Conservation (phyloP, 2,888 invertebrate species). For the Tetragonisca angustula region DNA sequence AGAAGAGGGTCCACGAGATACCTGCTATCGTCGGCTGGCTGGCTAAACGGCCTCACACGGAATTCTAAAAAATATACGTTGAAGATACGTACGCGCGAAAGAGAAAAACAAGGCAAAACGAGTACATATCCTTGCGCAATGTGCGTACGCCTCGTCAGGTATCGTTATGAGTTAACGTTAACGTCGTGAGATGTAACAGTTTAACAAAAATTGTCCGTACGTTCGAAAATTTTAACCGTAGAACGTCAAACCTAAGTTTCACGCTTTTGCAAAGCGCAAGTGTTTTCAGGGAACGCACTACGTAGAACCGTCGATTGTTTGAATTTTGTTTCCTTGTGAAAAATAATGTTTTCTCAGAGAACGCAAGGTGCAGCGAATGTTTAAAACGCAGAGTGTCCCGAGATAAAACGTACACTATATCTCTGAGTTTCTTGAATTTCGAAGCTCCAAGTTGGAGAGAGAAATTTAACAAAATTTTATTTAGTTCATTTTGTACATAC, state of each 20-base stretch:
- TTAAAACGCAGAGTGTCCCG: neutral
- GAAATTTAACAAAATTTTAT: neutral
- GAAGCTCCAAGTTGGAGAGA: neutral
- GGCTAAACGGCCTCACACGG: constrained; percentile 86
- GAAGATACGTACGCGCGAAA: neutral
- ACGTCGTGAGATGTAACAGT: constrained; percentile 6
- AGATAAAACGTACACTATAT: neutral
- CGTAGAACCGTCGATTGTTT: no score
- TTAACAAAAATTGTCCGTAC: neutral
- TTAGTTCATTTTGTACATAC: neutral
- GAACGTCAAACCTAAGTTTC: neutral
- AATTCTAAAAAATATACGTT: constrained; percentile 81
- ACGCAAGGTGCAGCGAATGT: neutral
- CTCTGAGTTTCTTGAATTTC: neutral
- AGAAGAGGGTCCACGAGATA: constrained; percentile 85
- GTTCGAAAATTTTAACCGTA: neutral
- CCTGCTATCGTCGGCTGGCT: constrained; percentile 86
- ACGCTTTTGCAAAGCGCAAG: no score
- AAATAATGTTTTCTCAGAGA: no score
- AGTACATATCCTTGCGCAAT: constrained; percentile 28
- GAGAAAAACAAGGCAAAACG: neutral
- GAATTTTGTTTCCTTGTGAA: no score
- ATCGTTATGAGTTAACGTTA: constrained; percentile 12
- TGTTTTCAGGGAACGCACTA: neutral
- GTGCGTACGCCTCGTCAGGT: constrained; percentile 26